Evolutionary conservation across 2,113 vertebrate genomes (phyloP).

Genomic region (Ivindomyrus marchei): DNA sequence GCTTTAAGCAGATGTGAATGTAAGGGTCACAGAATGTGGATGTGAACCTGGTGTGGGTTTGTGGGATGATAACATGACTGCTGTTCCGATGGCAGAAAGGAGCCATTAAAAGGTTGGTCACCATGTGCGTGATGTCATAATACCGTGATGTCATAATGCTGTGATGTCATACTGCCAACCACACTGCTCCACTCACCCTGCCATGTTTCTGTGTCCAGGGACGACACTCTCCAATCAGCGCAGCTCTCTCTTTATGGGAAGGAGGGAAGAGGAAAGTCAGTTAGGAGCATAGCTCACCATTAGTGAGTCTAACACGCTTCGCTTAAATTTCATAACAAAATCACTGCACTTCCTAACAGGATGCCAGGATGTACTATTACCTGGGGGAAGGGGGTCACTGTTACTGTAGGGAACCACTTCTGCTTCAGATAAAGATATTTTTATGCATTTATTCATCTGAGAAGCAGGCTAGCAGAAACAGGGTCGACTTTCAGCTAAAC

Average conservation of each 20-base stretch:
- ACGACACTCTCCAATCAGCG: slow-evolving; percentile 20
- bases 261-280: background rate
- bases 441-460: background rate
- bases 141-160: background rate
- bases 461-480: background rate
- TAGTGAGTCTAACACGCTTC: background rate
- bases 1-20: too few relatives aligned
- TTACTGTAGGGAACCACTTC: background rate
- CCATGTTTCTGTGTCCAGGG: slow-evolving; percentile 53
- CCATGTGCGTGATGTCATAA: background rate
- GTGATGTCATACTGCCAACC: background rate
- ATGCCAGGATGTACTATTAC: background rate
- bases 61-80: background rate
- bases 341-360: background rate
- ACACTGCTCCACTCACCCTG: slow-evolving; percentile 50
- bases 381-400: background rate
- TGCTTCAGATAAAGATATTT: background rate
- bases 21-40: background rate
- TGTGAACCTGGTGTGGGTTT: background rate
- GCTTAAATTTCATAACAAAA: background rate
- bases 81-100: background rate
- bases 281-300: background rate
- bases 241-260: background rate
- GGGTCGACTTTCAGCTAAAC: background rate
- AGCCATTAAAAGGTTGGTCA: background rate